phyloP scores from a whole-genome alignment of 2,888 invertebrate species.

The Rhagonycha fulva region DNA sequence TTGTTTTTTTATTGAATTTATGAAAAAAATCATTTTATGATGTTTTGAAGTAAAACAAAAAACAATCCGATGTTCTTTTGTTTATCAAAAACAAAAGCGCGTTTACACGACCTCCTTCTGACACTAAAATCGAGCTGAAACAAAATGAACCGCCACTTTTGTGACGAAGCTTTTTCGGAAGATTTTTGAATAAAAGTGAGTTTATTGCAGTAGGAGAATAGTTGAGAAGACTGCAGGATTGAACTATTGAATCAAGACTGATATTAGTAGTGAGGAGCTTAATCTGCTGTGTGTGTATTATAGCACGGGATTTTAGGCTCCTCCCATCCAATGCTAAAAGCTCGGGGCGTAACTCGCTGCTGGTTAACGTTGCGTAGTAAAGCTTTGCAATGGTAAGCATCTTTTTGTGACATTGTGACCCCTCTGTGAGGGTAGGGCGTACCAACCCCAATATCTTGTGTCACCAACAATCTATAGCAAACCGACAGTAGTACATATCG shows the following conservation, averaged over 20 bases:
- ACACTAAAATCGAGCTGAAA: neutral
- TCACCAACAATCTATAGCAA: slow-evolving; percentile 48
- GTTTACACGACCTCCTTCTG: no score
- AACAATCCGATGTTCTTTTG: neutral
- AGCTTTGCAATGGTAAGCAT: slow-evolving; percentile 25
- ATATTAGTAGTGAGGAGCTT: slow-evolving; percentile 22
- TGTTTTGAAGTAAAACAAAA: neutral
- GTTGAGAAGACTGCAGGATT: slow-evolving; percentile 6
- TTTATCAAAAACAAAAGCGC: neutral
- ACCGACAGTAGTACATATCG: slow-evolving; percentile 46
- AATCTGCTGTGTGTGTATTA: slow-evolving; percentile 21
- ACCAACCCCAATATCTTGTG: slow-evolving; percentile 45
- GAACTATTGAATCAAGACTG: slow-evolving; percentile 25
- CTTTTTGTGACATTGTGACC: slow-evolving; percentile 33
- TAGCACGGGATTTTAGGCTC: slow-evolving; percentile 14
- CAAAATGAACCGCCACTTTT: neutral
- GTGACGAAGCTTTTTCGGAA: slow-evolving; percentile 6
- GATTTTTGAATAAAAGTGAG: neutral
- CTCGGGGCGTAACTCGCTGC: slow-evolving; percentile 29
- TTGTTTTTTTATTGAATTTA: no score
- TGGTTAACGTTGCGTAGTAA: slow-evolving; percentile 34
- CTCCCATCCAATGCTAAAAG: slow-evolving; percentile 30
- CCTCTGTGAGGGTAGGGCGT: slow-evolving; percentile 43
- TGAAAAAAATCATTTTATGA: no score
- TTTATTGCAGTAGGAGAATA: slow-evolving; percentile 14